Percentiles rank a stretch among this genome's conserved stretches.
Conservation (phyloP, 2,888 invertebrate genomes). For the Salticus scenicus region DNA sequence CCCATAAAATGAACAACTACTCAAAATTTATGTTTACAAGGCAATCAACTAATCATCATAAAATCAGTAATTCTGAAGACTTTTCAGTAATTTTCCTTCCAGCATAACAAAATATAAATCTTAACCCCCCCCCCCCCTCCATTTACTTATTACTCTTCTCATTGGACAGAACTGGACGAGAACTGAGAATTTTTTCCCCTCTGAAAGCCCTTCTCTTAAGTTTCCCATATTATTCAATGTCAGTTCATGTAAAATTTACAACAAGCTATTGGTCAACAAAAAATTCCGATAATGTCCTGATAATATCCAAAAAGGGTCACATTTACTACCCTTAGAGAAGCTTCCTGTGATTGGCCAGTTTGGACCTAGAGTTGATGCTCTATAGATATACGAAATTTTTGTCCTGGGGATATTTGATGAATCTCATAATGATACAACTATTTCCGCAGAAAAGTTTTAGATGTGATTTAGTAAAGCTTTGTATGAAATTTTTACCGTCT, state of each 20-base stretch:
- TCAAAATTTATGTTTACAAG: too few species aligned
- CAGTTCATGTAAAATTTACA: constrained; percentile 37
- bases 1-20: too few species aligned
- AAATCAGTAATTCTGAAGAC: neutral
- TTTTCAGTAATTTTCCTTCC: neutral
- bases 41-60: neutral
- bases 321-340: constrained; percentile 31
- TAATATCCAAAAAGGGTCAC: constrained; percentile 19
- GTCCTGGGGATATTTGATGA: too few species aligned
- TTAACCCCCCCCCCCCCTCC: too few species aligned
- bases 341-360: constrained; percentile 40
- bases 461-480: too few species aligned
- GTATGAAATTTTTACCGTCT: too few species aligned
- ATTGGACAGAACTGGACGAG: constrained; percentile 34
- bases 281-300: constrained; percentile 61
- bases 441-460: too few species aligned
- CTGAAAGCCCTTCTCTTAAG: constrained; percentile 7
- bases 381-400: neutral
- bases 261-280: constrained; percentile 34
- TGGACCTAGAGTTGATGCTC: neutral
- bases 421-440: too few species aligned
- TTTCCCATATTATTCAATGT: constrained; percentile 42
- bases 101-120: neutral
- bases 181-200: constrained; percentile 24
- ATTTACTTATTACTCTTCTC: neutral